Conservation (phyloP, 2,113 vertebrate genomes). For the Holacanthus passer region DNA sequence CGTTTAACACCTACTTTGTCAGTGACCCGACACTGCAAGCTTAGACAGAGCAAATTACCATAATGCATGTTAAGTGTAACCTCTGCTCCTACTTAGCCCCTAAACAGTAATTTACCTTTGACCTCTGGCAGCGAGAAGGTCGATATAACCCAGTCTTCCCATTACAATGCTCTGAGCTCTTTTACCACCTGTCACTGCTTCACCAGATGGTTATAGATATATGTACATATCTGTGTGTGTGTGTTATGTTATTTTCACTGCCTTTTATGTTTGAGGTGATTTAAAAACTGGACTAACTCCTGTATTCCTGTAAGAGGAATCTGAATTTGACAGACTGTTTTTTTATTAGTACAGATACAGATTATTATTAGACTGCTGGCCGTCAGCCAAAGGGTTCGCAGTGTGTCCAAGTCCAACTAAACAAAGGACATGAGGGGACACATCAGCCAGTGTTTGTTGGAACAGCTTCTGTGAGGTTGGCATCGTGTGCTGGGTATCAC, state of each 20-base stretch:
- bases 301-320: no score
- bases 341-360: background rate
- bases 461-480: background rate
- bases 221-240: no score
- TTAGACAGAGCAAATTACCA: conserved; percentile 22
- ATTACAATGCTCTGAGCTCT: background rate
- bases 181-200: background rate
- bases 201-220: no score
- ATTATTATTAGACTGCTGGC: background rate
- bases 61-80: conserved; percentile 12
- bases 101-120: conserved; percentile 1
- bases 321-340: no score
- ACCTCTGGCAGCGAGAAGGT: background rate
- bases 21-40: background rate
- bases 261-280: no score
- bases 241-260: no score
- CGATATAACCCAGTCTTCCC: background rate
- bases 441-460: background rate
- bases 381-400: background rate
- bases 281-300: no score
- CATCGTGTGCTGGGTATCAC: background rate
- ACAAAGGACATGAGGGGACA: background rate
- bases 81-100: conserved; percentile 3
- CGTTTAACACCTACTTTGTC: conserved; percentile 28
- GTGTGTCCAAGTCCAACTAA: background rate